Percentiles rank a stretch among this genome's conserved stretches.
These are phyloP conservation scores for Onychostruthus taczanowskii DNA, from an alignment of 2,113 vertebrate species.

Conservation along the genomic window DNA sequence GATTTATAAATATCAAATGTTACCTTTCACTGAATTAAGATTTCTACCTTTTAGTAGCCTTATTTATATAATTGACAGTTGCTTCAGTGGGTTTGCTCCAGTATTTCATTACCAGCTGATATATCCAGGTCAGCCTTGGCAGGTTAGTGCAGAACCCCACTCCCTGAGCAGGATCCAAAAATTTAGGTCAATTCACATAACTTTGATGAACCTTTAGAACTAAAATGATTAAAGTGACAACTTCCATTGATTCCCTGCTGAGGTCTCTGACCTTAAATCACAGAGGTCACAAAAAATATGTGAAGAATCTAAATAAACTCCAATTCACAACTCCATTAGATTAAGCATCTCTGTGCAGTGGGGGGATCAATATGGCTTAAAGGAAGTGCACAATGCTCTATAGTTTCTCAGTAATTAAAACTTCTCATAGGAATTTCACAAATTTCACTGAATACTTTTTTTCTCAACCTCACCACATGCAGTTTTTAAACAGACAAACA, in stretches of 20 bases:
- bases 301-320: slow-evolving; percentile 21
- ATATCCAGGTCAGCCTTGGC: slow-evolving; percentile 21
- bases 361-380: background rate
- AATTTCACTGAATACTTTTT: background rate
- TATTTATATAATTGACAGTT: background rate
- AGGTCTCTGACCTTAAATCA: slow-evolving; percentile 1
- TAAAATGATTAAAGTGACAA: slow-evolving; percentile 35
- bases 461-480: background rate
- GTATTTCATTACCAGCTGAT: background rate
- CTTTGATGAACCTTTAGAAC: background rate
- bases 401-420: background rate
- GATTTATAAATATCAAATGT: background rate
- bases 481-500: background rate
- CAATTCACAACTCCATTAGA: background rate
- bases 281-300: background rate
- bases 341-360: background rate
- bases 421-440: background rate
- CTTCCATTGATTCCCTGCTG: background rate
- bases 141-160: background rate
- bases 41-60: background rate
- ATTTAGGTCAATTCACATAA: background rate
- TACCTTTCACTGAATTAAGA: background rate
- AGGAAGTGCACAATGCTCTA: background rate
- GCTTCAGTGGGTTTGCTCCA: background rate
- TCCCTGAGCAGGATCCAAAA: slow-evolving; percentile 35